phyloP scores from a whole-genome alignment of 2,888 invertebrate genomes.

The Augiades crinisus region DNA sequence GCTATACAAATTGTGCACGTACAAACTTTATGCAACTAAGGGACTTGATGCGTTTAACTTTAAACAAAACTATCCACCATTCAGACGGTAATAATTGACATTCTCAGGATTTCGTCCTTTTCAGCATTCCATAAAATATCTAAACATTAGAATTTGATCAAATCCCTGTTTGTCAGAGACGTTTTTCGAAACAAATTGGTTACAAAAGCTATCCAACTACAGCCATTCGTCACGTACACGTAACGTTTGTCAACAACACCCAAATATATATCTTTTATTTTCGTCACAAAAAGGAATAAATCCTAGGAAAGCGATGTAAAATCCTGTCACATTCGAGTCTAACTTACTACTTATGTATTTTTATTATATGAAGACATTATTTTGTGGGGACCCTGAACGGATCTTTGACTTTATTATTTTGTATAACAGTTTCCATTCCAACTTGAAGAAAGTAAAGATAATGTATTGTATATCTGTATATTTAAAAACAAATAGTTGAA shows the following conservation, averaged over 20 bases:
- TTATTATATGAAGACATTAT: no score
- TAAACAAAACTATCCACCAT: no score
- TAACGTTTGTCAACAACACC: background rate
- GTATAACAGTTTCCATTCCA: no score
- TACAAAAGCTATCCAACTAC: constrained; percentile 2
- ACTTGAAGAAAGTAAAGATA: no score
- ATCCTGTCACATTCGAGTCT: background rate
- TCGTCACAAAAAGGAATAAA: constrained; percentile 13
- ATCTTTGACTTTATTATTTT: background rate
- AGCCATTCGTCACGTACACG: background rate
- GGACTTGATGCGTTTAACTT: no score
- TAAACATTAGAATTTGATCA: background rate
- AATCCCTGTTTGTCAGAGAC: background rate
- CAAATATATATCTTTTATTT: constrained; percentile 11
- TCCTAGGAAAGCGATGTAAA: constrained; percentile 3
- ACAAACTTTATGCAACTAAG: no score
- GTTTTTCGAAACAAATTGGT: background rate
- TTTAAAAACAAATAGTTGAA: no score
- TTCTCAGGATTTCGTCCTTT: no score
- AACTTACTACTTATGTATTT: constrained; percentile 1
- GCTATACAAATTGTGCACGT: no score
- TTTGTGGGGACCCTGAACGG: no score
- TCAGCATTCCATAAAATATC: background rate
- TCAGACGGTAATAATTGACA: no score
- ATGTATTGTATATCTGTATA: no score